Percentiles rank a stretch among this genome's conserved stretches.
Conservation (phyloP, 2,888 invertebrate genomes). For the Heliothis peltigera region DNA sequence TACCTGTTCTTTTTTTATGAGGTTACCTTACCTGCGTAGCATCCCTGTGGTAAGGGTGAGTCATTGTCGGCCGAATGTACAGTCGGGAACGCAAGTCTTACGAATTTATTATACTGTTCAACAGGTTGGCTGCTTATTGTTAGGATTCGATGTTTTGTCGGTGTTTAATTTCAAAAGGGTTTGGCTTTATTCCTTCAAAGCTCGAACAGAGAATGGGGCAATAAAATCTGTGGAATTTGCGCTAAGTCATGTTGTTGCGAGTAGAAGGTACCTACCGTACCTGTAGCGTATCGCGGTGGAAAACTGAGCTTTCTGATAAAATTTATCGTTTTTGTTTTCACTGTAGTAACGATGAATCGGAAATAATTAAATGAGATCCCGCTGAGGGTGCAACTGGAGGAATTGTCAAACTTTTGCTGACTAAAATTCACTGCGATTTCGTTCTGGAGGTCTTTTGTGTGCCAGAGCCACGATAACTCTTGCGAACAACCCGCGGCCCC, state of each 20-base stretch:
- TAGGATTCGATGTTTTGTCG: constrained; percentile 50
- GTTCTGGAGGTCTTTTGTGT: no score
- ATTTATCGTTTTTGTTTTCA: background rate
- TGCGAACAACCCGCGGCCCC: no score
- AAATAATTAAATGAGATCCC: no score
- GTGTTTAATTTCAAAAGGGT: constrained; percentile 58
- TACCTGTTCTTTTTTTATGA: constrained; percentile 73
- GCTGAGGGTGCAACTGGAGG: no score
- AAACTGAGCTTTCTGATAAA: background rate
- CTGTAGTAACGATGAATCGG: background rate
- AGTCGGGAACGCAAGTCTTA: constrained; percentile 61
- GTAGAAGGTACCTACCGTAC: background rate
- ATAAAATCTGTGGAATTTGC: constrained; percentile 26
- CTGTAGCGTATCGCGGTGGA: background rate
- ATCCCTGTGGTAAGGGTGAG: constrained; percentile 65
- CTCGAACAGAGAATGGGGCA: constrained; percentile 28
- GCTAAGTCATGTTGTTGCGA: constrained; percentile 42
- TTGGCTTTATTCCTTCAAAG: constrained; percentile 37
- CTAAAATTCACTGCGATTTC: no score
- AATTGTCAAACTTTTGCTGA: no score
- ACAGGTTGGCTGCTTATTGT: constrained; percentile 64
- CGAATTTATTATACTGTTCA: constrained; percentile 63
- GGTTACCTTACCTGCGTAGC: constrained; percentile 67
- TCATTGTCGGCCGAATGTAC: constrained; percentile 65
- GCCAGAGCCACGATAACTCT: no score